Base-by-base conservation (phyloP, 2,888 invertebrate genomes). In the Melolontha melolontha region DNA sequence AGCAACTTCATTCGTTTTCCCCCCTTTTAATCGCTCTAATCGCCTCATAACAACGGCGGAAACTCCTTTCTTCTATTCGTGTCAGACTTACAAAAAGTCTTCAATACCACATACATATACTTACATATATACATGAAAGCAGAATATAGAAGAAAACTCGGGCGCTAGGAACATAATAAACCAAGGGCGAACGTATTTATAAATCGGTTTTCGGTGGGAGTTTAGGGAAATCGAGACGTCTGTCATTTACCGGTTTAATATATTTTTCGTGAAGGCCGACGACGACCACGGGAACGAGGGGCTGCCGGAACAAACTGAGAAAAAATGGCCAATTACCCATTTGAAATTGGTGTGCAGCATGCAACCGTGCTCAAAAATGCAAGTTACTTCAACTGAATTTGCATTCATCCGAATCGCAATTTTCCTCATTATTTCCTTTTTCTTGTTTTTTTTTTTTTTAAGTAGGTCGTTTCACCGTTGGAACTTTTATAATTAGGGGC, bases 181-280 rank as follows among this genome's bases (percentile, higher is more conserved):
- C 39, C 34, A 40, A 16, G 16, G 55, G 55, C 55, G 42, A 55
- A 41, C 41, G 39, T 55, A 55, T 55, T 55, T 55, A 55, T 55
- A 55, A 55, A 55, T 41, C 41, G 22, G n/a, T 41, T 55, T 41
- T 11, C 51, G 41, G 63, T 12, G 10, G 39, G 49, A 40, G 49
- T 34, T 14, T n/a, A n/a, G 27, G 54, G 11, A 50, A 50, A 50
- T 50, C 50, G 50, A 54, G 27, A 40, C 44, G 63, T 49, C 50
- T 50, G 63, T 63, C 63, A 63, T 63, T 63, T 63, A 63, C 63
- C 50, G 39, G 55, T 55, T 55, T 55, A 49, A 63, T 51, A 51
- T 63, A 50, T 50, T 63, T 63, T 63, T 50, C 29, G 50, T 50
- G 50, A 16, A 22, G 17, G 49, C 16, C 16, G 22, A 11, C 22